Percentiles rank a stretch among this genome's conserved stretches.
Conservation (phyloP, 2,888 invertebrate species). For the Penaeus monodon region DNA sequence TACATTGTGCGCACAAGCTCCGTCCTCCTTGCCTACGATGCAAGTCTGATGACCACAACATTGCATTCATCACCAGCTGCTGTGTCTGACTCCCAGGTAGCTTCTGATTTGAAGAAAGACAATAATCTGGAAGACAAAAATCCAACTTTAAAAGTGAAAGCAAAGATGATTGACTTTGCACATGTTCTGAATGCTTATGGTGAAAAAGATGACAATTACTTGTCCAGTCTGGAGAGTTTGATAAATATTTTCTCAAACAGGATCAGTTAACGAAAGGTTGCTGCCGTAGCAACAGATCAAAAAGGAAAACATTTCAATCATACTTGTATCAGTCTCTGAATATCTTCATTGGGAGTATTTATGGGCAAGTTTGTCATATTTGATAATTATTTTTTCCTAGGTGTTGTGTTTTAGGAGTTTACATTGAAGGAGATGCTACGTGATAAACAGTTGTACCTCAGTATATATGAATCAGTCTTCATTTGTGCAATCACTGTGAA, state of each 20-base stretch:
- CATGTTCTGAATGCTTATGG: constrained; percentile 48
- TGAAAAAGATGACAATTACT: constrained; percentile 43
- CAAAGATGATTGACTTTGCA: constrained; percentile 54
- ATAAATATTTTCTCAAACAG: constrained; percentile 24
- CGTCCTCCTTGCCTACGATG: constrained; percentile 49
- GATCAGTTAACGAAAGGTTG: not conserved
- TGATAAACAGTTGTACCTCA: too few relatives aligned
- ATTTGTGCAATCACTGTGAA: too few relatives aligned
- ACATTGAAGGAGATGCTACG: not conserved
- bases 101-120: not conserved
- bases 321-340: not conserved
- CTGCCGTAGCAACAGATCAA: not conserved
- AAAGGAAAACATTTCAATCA: not conserved
- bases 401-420: not conserved
- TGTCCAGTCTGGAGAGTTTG: constrained; percentile 42
- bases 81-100: not conserved
- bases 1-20: constrained; percentile 45
- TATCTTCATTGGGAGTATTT: not conserved
- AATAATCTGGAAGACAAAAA: too few relatives aligned
- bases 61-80: not conserved
- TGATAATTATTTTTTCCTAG: too few relatives aligned
- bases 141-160: constrained; percentile 12
- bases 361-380: not conserved
- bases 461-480: too few relatives aligned
- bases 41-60: not conserved